These are phyloP conservation scores for Furcifer pardalis DNA, from an alignment of 2,797 vertebrate genomes.

Conservation along the genomic window DNA sequence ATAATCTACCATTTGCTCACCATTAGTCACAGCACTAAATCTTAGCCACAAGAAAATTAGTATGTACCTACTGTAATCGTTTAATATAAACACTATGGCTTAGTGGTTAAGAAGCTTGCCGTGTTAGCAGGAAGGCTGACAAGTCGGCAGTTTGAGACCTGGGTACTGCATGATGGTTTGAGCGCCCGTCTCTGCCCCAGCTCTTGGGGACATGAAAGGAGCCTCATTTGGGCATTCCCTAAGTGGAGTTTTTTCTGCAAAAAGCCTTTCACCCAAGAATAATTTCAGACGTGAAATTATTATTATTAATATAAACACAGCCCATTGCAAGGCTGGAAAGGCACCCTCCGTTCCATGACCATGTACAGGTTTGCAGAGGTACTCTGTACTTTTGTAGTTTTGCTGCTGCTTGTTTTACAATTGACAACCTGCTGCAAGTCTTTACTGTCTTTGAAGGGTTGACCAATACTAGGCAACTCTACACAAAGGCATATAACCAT, in stretches of 20 bases:
- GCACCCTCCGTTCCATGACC: background rate
- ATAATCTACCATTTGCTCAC: constrained; percentile 40
- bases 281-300: no score
- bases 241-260: no score
- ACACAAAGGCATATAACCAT: background rate
- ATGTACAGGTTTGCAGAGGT: background rate
- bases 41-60: constrained; percentile 9
- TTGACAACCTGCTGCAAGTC: background rate
- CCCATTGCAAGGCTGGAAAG: background rate
- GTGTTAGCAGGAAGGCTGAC: no score
- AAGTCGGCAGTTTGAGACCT: no score
- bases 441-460: background rate
- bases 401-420: background rate
- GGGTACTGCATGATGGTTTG: no score
- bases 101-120: no score
- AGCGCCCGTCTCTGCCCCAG: no score
- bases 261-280: no score
- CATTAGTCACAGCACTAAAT: constrained; percentile 38
- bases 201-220: no score
- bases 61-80: background rate
- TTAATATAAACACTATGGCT: constrained; percentile 12
- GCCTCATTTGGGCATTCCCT: no score
- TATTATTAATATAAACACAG: no score
- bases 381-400: constrained; percentile 12
- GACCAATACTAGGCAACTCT: background rate